Evolutionary conservation across 2,797 vertebrate genomes (phyloP).

Genomic region (Diceros bicornis): DNA sequence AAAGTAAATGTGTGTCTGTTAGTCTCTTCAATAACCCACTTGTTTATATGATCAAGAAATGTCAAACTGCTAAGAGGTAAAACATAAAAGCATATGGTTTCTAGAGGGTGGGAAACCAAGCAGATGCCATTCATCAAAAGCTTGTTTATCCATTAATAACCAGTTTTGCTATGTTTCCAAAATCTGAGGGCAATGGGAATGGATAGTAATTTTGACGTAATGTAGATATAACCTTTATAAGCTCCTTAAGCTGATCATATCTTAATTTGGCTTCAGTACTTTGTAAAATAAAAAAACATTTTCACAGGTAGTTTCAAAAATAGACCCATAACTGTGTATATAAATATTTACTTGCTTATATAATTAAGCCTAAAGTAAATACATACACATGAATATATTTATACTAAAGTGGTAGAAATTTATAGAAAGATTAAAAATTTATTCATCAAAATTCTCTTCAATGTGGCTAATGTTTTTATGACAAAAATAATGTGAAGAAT

Average conservation of each 20-base stretch:
- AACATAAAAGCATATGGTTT: neutral
- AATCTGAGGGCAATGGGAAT: constrained; percentile 1
- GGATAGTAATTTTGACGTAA: constrained; percentile 5
- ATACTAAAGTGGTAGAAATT: constrained; percentile 20
- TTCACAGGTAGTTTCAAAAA: constrained; percentile 32
- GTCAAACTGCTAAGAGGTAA: constrained; percentile 16
- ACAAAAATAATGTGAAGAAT: neutral
- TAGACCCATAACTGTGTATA: neutral
- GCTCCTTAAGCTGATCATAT: neutral
- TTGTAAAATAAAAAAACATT: constrained; percentile 12
- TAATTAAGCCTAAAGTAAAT: constrained; percentile 17
- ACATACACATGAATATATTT: constrained; percentile 20
- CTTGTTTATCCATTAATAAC: constrained; percentile 37
- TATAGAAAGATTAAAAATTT: constrained; percentile 12
- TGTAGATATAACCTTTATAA: neutral
- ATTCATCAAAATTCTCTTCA: constrained; percentile 24
- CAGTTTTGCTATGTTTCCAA: constrained; percentile 19
- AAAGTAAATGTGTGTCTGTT: neutral
- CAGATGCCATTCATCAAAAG: constrained; percentile 27
- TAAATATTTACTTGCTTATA: constrained; percentile 10
- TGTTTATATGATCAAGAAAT: constrained; percentile 39
- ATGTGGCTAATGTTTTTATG: constrained; percentile 19
- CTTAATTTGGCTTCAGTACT: constrained; percentile 42
- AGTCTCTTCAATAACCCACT: neutral
- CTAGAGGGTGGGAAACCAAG: neutral